Evolutionary conservation across 2,113 vertebrate genomes (phyloP), one percentile per base, ranked within the genome.

Genomic region (Mobula birostris): DNA sequence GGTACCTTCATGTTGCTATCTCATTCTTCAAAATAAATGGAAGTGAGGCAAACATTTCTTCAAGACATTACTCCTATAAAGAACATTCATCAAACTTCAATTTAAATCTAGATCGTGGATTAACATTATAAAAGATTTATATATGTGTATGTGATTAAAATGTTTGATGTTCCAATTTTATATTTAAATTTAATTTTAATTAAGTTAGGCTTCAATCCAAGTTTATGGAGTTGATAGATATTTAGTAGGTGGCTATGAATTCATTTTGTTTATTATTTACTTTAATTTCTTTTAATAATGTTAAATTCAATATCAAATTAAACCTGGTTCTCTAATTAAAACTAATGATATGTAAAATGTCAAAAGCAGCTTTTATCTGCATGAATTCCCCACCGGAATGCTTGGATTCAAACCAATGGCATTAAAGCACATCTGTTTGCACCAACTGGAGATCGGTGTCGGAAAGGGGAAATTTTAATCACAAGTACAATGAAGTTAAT

Each of bases 161-260:
- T 72, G 40, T 36, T 12, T 92, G 63, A 92, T 72, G 17, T 17
- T 92, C 17, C 7, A 72, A 92, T 92, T 36, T 92, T 92, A 92
- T 92, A 92, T 92, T 66, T 72, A 92, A 72, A 92, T 92, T 40
- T 70, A 92, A 92, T 14, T 92, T 68, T 72, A 72, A 92, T 92
- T 72, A 92, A 92, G 68, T 92, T 92, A 92, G 15, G 19, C 32
- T 21, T 92, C 90, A 11, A 72, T 27, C 90, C 21, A 72, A 72
- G 21, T 92, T 17, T 48, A 72, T 72, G 68, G 68, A 48, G 36
- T 11, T 72, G 83, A 40, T 92, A 72, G 63, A 36, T 92, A 40
- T 92, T 68, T 92, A 72, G 17, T 92, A 68, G 19, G 40, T 92
- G 36, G 68, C 72, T 72, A 92, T 72, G 36, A 92, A 92, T 70